Evolutionary conservation across 2,888 invertebrate species (phyloP), one percentile per base, ranked within the genome.

Genomic region (Lingula anatina): DNA sequence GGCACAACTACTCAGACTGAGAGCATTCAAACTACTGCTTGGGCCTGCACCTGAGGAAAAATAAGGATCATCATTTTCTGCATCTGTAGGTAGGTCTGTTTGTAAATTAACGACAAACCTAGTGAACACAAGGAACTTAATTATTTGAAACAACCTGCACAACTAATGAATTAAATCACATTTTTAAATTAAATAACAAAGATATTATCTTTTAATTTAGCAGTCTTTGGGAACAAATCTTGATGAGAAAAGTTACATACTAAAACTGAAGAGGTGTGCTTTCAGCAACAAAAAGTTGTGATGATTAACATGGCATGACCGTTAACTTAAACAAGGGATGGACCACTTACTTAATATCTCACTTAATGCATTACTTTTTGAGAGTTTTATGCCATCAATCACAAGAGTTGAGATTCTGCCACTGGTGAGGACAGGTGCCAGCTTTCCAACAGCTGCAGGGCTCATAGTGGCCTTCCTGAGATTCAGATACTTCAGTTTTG

Each of bases 1-100:
- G 24, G 62, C 59, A 45, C 70, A 69, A 0, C 65, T 59, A 42
- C 64, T 60, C 7, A 70, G 44, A 52, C 68, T 68, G 2, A 70
- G 45, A 2, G 68, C 60, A n/a, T 53, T 53, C 28, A 70, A 35
- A 2, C 54, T 54, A 18, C 47, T 31, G 15, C 7, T 23, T 41
- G 7, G 25, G 41, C 41, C 41, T 31, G 31, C 9, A 31, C 15
- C 9, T 12, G 31, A 31, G 15, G 31, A 31, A 31, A 31, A 12
- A 15, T 12, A 31, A 15, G 15, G 9, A 15, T 31, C 31, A n/a
- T n/a, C n/a, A n/a, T n/a, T n/a, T n/a, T n/a, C n/a, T n/a, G n/a
- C n/a, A n/a, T n/a, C n/a, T n/a, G n/a, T n/a, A n/a, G n/a, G n/a
- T n/a, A n/a, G n/a, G n/a, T n/a, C n/a, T n/a, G n/a, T n/a, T n/a